Evolutionary conservation across 1,140 invertebrate species (phyloP), one percentile per base, ranked within the genome.

Genomic region (Drosophila saltans): DNA sequence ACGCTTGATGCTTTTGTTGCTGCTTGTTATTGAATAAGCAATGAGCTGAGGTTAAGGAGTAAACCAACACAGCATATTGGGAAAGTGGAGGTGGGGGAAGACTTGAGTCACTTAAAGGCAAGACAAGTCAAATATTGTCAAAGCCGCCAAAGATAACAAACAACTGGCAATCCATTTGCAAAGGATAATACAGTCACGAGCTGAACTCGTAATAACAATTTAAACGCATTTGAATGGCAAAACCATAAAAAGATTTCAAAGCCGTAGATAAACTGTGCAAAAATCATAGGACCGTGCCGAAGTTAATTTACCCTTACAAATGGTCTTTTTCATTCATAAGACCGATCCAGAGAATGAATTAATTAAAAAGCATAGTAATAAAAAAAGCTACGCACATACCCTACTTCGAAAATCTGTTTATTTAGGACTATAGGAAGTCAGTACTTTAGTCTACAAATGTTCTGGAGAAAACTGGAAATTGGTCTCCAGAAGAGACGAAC

Each of bases 21-120:
- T 24, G 21, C 6, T 52, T 71, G 69, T 65, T 67, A 75, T 75
- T 75, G 73, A 71, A 80, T 68, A 45, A 52, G 67, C 36, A 74
- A 75, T 71, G 71, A 73, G 45, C n/a, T 36, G 33, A 40, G 33
- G 21, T 41, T 36, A 60, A 60, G 58, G 36, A 41, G 58, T n/a
- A 36, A 36, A 24, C 45, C 45, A 52, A 52, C 45, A 26, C 45
- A 48, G 21, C 36, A 39, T 33, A 58, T 58, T 5, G 10, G 36
- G 45, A 2, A 24, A 1, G 11, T 2, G 45, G 8, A 48, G 45
- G 4, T n/a, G 1, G 11, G 2, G 45, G 2, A 11, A 11, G 43
- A 16, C 16, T 45, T 16, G 16, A 48, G 45, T 24, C 45, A 40
- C 39, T 40, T 40, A 4, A 24, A 48, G n/a, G 45, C 11, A 52